phyloP scores from a whole-genome alignment of 2,797 vertebrate genomes.

The Lagocephalus sceleratus region DNA sequence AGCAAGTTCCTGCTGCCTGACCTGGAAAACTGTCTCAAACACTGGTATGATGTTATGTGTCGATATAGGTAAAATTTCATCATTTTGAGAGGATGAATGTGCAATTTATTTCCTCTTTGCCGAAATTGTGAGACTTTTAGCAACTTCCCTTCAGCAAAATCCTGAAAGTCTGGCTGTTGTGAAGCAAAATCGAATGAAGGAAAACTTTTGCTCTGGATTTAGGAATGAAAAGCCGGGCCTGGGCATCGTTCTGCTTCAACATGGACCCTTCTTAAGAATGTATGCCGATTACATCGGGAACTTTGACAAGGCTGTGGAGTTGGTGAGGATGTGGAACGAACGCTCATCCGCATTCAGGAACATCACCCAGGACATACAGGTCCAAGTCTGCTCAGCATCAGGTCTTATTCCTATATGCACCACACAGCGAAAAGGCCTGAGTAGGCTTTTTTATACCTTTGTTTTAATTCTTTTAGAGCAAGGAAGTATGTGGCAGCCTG shows the following conservation, averaged over 20 bases:
- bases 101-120: not conserved
- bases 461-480: constrained; percentile 61
- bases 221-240: constrained; percentile 80
- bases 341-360: constrained; percentile 81
- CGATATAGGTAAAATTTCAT: too few species aligned
- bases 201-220: not conserved
- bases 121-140: not conserved
- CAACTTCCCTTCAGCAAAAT: too few species aligned
- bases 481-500: constrained; percentile 79
- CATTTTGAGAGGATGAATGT: too few species aligned
- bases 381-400: constrained; percentile 25
- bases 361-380: constrained; percentile 82
- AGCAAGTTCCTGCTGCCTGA: constrained; percentile 86
- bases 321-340: constrained; percentile 82
- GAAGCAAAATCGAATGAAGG: not conserved
- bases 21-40: constrained; percentile 79
- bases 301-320: constrained; percentile 83
- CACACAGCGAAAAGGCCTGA: accelerated
- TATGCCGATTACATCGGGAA: constrained; percentile 86
- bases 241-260: constrained; percentile 83
- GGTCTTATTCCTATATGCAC: too few species aligned
- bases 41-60: constrained; percentile 74
- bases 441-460: accelerated
- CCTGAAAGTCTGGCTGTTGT: not conserved
- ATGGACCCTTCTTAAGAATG: constrained; percentile 90